Evolutionary conservation across 2,797 vertebrate genomes (phyloP), one percentile per base, ranked within the genome.

Genomic region (Pseudomugil gertrudae): DNA sequence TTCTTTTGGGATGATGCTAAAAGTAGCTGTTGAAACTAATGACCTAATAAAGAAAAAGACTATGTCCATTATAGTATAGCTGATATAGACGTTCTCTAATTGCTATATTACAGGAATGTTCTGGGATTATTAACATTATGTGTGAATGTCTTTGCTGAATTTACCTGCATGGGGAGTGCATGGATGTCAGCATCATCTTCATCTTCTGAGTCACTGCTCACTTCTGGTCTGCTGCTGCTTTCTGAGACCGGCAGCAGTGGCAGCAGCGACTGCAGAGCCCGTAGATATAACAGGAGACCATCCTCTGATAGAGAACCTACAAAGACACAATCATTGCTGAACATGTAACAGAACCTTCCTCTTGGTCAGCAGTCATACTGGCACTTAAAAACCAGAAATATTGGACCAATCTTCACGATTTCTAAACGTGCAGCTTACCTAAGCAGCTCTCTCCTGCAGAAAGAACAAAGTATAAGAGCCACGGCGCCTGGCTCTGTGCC

Each of bases 391-490:
- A n/a, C 50, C 21, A 58, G n/a, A 74, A 63, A 61, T 63, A 59
- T 13, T 9, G 13, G 24, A 17, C 21, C 5, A 24, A 26, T 19
- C 21, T 45, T 19, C 26, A 60, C 7, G 38, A 23, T 9, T 35
- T 43, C 9, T 8, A 45, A 50, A 32, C 53, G 26, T 6, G 1
- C 15, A 43, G 64, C 90, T 86, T 86, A 99, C 98, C 94, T 80
- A 99, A 89, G 29, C 94, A 92, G 5, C 92, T 96, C 90, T 98
- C 96, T 35, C 97, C 98, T 36, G 94, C 93, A 59, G 94, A 96
- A 62, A 99, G 94, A 63, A 98, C 96, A 62, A 98, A 97, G 89
- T 98, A 98, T 84, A 99, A 96, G 64, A 99, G 94, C 97, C 98
- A 98, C 0, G 98, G 97, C 0, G 96, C 95, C 77, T 89, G 90